Conservation (phyloP, 2,797 vertebrate genomes). For the Pipistrellus pygmaeus region DNA sequence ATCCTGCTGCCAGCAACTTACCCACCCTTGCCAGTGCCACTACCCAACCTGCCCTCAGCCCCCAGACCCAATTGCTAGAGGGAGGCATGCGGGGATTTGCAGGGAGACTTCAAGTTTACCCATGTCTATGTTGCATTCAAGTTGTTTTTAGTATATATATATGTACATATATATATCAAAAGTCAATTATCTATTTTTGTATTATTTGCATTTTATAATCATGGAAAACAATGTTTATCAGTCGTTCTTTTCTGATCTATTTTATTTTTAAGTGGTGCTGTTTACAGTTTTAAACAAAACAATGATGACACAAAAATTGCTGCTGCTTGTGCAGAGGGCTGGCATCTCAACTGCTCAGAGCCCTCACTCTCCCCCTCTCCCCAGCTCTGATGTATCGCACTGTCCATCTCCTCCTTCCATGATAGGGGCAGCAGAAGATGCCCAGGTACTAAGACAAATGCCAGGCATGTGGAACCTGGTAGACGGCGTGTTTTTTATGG, state of each 20-base stretch:
- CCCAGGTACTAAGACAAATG: conserved; percentile 61
- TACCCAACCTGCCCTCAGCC: neutral
- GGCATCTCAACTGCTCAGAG: conserved; percentile 65
- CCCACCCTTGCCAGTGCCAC: conserved; percentile 44
- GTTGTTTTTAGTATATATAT: conserved; percentile 75
- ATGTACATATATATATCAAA: conserved; percentile 70
- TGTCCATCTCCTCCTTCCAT: neutral
- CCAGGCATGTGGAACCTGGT: conserved; percentile 61
- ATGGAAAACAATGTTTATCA: conserved; percentile 79
- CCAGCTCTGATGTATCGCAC: neutral
- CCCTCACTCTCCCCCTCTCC: conserved; percentile 39
- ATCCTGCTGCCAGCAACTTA: conserved; percentile 61
- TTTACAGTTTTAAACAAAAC: conserved; percentile 77
- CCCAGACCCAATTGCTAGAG: conserved; percentile 59
- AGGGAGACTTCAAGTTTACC: conserved; percentile 78
- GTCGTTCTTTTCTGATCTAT: conserved; percentile 81
- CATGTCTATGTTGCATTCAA: conserved; percentile 75
- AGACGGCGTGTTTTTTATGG: conserved; percentile 54
- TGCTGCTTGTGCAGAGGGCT: conserved; percentile 77
- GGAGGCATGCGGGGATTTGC: conserved; percentile 50
- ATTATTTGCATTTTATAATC: conserved; percentile 88
- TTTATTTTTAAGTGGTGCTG: conserved; percentile 73
- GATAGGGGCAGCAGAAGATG: conserved; percentile 46
- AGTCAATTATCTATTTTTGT: conserved; percentile 88
- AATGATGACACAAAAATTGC: conserved; percentile 65